Percentiles rank a stretch among this genome's conserved stretches.
Conservation (phyloP, 2,113 vertebrate genomes). For the Sclerurus mexicanus region DNA sequence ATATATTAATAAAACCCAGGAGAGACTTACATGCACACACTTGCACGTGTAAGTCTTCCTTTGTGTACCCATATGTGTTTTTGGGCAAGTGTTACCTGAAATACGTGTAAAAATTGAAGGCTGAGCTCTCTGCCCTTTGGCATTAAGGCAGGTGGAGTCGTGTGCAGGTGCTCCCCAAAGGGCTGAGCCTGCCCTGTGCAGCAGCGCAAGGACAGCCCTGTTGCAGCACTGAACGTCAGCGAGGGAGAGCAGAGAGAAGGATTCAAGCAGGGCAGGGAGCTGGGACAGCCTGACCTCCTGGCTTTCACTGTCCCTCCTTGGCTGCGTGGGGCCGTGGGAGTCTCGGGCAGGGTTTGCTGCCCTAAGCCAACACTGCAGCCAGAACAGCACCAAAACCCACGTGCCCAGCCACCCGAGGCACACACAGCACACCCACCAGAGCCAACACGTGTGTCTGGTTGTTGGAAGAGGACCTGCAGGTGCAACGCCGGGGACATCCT, state of each 20-base stretch:
- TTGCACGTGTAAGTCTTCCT: background rate
- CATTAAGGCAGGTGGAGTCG: background rate
- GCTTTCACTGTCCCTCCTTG: background rate
- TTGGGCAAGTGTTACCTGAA: background rate
- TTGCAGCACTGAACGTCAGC: background rate
- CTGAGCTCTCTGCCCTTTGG: background rate
- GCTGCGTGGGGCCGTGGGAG: rapidly evolving
- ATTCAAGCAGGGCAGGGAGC: background rate
- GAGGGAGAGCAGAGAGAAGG: background rate
- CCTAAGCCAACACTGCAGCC: background rate
- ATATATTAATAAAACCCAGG: background rate
- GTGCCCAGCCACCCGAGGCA: background rate
- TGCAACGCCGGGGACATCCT: background rate
- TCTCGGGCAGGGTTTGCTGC: rapidly evolving
- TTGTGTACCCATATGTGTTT: too few species aligned
- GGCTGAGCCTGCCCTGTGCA: background rate
- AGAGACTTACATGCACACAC: background rate
- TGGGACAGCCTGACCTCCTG: background rate
- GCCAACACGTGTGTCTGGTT: background rate
- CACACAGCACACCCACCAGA: background rate
- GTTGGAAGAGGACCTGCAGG: background rate
- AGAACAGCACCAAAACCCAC: background rate
- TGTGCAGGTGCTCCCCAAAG: background rate
- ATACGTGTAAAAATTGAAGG: background rate
- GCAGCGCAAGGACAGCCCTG: background rate